These are phyloP conservation scores for Micromussa lordhowensis DNA, from an alignment of 92 coral and sea anemone species.

Conservation along the genomic window DNA sequence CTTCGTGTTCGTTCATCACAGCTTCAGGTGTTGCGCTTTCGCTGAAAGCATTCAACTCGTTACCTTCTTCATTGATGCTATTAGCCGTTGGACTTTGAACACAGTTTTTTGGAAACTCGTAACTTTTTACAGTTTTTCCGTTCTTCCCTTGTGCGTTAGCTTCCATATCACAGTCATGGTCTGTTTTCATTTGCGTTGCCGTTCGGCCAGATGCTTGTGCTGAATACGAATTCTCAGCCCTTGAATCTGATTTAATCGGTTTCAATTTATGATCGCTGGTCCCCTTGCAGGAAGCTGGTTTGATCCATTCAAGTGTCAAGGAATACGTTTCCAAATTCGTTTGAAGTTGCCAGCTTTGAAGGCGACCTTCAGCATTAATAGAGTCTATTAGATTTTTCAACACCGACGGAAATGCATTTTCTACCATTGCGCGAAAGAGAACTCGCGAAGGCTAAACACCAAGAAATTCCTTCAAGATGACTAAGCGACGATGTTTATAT, in stretches of 20 bases:
- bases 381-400: slow-evolving; percentile 20
- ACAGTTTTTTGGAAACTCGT: neutral
- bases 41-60: neutral
- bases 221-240: neutral
- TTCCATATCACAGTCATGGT: neutral
- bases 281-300: neutral
- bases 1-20: slow-evolving; percentile 3
- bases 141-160: neutral
- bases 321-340: slow-evolving; percentile 5
- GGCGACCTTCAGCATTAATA: neutral
- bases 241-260: neutral
- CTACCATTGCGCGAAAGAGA: neutral
- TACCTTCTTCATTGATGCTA: neutral
- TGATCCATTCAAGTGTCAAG: slow-evolving; percentile 22
- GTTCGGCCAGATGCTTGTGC: neutral
- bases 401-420: slow-evolving; percentile 6
- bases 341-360: slow-evolving; percentile 11
- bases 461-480: neutral
- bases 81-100: neutral
- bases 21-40: neutral
- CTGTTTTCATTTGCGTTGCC: neutral
- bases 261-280: neutral
- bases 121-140: neutral
- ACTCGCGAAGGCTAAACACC: neutral
- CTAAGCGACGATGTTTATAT: neutral